Conservation (phyloP, 2,113 vertebrate species). For the Rhynchomys soricoides region DNA sequence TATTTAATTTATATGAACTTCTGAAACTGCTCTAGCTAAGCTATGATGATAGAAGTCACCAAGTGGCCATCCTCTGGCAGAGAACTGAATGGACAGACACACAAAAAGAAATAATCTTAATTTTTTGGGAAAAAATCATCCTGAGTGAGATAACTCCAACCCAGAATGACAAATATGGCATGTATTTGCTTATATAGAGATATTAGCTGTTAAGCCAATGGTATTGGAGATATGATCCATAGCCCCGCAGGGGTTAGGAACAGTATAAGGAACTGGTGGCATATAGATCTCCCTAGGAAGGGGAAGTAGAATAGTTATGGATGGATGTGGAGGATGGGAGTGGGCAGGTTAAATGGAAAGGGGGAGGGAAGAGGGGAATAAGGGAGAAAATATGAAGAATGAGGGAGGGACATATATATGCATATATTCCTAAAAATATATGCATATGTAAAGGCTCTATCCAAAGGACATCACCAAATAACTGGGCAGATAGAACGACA, state of each 20-base stretch:
- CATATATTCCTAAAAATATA: neutral
- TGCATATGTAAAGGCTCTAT: neutral
- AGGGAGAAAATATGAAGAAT: neutral
- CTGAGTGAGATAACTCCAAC: neutral
- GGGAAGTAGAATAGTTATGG: neutral
- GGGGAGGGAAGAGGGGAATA: neutral
- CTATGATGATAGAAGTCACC: neutral
- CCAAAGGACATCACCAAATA: neutral
- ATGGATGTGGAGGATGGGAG: neutral
- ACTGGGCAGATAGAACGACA: neutral
- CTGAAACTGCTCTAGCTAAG: neutral
- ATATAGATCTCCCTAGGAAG: neutral
- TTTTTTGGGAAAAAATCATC: neutral
- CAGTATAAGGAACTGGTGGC: neutral
- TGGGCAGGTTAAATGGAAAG: neutral
- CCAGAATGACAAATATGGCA: neutral
- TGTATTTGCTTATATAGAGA: neutral
- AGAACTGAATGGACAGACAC: neutral
- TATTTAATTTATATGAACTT: conserved; percentile 20
- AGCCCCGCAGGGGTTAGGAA: neutral
- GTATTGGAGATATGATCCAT: neutral
- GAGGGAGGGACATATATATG: neutral
- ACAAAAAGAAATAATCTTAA: neutral
- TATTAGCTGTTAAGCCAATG: neutral
- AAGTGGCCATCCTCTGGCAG: neutral